phyloP scores from a whole-genome alignment of 2,888 invertebrate species.

The Morpho helenor region DNA sequence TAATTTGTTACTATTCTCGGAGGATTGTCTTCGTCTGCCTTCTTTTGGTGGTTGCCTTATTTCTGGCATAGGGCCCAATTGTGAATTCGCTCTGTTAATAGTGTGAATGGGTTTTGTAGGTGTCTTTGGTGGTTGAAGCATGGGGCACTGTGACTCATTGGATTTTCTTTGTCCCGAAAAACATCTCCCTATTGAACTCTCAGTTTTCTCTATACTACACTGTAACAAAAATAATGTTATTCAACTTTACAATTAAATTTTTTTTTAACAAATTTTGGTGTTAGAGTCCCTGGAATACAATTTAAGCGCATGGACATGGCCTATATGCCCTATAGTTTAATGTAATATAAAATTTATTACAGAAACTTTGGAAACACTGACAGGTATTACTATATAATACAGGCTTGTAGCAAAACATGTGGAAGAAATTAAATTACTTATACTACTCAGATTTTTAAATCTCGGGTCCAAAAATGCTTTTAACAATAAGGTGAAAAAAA shows the following conservation, averaged over 20 bases:
- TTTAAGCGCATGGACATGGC: too few relatives aligned
- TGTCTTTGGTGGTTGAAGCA: conserved; percentile 78
- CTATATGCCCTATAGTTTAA: too few relatives aligned
- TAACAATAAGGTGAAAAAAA: not conserved
- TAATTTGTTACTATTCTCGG: conserved; percentile 60
- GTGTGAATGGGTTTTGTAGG: conserved; percentile 71
- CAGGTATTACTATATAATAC: too few relatives aligned
- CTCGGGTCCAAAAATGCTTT: too few relatives aligned
- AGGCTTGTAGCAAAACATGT: too few relatives aligned
- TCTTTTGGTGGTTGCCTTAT: conserved; percentile 59
- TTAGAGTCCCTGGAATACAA: too few relatives aligned
- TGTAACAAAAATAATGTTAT: conserved; percentile 67
- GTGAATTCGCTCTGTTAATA: conserved; percentile 58
- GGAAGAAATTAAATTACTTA: too few relatives aligned
- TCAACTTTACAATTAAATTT: not conserved
- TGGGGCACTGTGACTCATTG: conserved; percentile 87
- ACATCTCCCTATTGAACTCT: conserved; percentile 80
- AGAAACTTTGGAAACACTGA: too few relatives aligned
- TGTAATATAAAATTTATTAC: too few relatives aligned
- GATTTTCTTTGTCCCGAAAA: conserved; percentile 84
- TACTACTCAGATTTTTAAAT: too few relatives aligned
- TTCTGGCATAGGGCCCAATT: conserved; percentile 61
- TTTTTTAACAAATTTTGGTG: not conserved
- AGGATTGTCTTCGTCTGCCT: conserved; percentile 54
- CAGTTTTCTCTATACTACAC: conserved; percentile 83